A percentile compares a stretch with the other conserved stretches of the same genome.
Evolutionary conservation across 2,797 vertebrate genomes (phyloP).

Genomic region (Clarias pachynema): DNA sequence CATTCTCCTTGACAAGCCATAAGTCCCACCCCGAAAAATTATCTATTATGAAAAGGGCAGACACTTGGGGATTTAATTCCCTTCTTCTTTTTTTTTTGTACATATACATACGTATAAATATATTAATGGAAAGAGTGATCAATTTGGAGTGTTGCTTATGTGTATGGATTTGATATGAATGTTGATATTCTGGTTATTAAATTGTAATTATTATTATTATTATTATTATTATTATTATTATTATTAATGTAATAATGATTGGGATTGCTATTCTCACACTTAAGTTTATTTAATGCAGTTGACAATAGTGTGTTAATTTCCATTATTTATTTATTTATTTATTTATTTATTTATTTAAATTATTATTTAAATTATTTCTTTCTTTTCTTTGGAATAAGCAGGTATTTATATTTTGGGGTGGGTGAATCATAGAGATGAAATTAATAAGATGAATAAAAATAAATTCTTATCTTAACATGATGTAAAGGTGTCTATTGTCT

Average conservation of each 20-base stretch:
- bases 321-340: slow-evolving; percentile 45
- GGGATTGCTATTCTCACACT: slow-evolving; percentile 77
- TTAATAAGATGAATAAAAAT: slow-evolving; percentile 81
- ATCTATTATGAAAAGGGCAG: slow-evolving; percentile 76
- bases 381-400: slow-evolving; percentile 70
- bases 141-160: slow-evolving; percentile 81
- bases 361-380: background rate
- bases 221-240: slow-evolving; percentile 67
- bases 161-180: slow-evolving; percentile 85
- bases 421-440: slow-evolving; percentile 81
- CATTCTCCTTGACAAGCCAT: slow-evolving; percentile 82
- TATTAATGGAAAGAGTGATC: slow-evolving; percentile 83
- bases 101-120: slow-evolving; percentile 67
- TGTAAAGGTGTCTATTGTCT: slow-evolving; percentile 49
- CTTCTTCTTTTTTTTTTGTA: slow-evolving; percentile 48
- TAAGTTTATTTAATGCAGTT: slow-evolving; percentile 76
- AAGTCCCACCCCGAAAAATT: slow-evolving; percentile 67
- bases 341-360: background rate
- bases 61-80: slow-evolving; percentile 66
- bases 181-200: slow-evolving; percentile 83
- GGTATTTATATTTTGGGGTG: slow-evolving; percentile 84
- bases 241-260: slow-evolving; percentile 73
- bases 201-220: slow-evolving; percentile 76
- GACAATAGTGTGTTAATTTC: slow-evolving; percentile 72
- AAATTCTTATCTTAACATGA: slow-evolving; percentile 71